phyloP scores from a whole-genome alignment of 2,797 vertebrate species.

The Ctenosaura bakeri region DNA sequence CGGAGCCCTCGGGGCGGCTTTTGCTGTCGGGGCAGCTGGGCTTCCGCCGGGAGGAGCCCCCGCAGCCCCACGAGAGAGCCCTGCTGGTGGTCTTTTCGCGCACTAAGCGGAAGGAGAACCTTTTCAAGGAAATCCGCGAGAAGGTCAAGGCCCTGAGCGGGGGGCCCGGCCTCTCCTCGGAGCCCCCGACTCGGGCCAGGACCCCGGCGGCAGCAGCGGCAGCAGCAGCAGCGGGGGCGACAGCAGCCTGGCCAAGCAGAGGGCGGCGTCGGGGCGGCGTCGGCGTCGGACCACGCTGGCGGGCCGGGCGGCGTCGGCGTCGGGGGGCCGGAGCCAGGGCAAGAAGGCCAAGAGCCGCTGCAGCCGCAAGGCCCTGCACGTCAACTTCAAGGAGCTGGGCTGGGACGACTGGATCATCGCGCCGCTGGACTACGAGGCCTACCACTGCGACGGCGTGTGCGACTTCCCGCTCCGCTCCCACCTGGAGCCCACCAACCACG shows the following conservation, averaged over 20 bases:
- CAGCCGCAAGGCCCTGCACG: conserved; percentile 86
- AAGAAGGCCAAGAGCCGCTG: conserved; percentile 82
- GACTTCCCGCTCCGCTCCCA: conserved; percentile 90
- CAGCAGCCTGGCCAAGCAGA: conserved; percentile 46
- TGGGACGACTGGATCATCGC: conserved; percentile 93
- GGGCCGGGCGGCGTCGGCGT: conserved; percentile 52
- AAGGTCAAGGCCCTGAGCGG: conserved; percentile 78
- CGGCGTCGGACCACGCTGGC: conserved; percentile 76
- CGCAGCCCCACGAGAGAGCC: conserved; percentile 79
- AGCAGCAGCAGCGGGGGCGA: conserved; percentile 29
- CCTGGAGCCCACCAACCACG: conserved; percentile 90
- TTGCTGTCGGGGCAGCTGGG: conserved; percentile 78
- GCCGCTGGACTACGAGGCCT: conserved; percentile 89
- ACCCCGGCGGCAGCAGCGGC: conserved; percentile 55
- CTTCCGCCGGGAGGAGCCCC: conserved; percentile 65
- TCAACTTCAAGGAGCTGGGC: conserved; percentile 90
- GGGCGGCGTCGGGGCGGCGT: conserved; percentile 70
- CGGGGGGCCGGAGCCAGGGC: conserved; percentile 68
- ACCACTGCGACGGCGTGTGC: conserved; percentile 89
- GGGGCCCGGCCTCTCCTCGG: not conserved
- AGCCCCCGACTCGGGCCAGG: not conserved
- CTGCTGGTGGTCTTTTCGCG: conserved; percentile 86
- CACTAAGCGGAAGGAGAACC: conserved; percentile 83
- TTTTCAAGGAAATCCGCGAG: conserved; percentile 87
- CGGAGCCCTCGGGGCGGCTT: conserved; percentile 65